Conservation (phyloP, 2,797 vertebrate genomes). For the Acipenser ruthenus region DNA sequence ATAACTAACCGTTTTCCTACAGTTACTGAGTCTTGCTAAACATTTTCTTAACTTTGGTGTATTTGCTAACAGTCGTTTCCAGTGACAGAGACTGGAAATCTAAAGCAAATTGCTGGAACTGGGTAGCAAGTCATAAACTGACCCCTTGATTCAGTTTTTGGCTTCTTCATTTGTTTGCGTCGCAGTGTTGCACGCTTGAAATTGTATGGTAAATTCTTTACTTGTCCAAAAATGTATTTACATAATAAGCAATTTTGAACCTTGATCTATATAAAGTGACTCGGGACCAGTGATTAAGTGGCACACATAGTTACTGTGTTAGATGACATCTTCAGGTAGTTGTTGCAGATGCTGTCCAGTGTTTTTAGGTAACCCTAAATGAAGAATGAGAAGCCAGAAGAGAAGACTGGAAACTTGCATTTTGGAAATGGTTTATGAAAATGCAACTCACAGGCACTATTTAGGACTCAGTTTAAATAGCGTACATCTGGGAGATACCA, state of each 20-base stretch:
- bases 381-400: conserved; percentile 40
- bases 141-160: conserved; percentile 1
- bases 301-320: conserved; percentile 25
- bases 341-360: conserved; percentile 52
- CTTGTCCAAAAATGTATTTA: too few species aligned
- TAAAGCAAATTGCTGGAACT: conserved; percentile 80
- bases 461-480: conserved; percentile 37
- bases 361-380: conserved; percentile 56
- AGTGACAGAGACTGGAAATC: conserved; percentile 92
- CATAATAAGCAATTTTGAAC: background rate
- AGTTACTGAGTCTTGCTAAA: conserved; percentile 46
- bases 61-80: conserved; percentile 34
- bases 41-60: conserved; percentile 39
- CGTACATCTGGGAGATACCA: conserved; percentile 39
- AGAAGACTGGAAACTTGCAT: conserved; percentile 22
- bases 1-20: conserved; percentile 17
- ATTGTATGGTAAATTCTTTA: background rate
- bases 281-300: conserved; percentile 54
- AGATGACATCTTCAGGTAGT: conserved; percentile 38
- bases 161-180: background rate
- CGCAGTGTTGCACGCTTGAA: background rate
- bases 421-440: conserved; percentile 38
- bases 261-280: conserved; percentile 34
- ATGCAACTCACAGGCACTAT: conserved; percentile 36
- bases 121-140: conserved; percentile 42